Base-by-base conservation (phyloP, 2,888 invertebrate species). In the Drosophila fulvimacula region DNA sequence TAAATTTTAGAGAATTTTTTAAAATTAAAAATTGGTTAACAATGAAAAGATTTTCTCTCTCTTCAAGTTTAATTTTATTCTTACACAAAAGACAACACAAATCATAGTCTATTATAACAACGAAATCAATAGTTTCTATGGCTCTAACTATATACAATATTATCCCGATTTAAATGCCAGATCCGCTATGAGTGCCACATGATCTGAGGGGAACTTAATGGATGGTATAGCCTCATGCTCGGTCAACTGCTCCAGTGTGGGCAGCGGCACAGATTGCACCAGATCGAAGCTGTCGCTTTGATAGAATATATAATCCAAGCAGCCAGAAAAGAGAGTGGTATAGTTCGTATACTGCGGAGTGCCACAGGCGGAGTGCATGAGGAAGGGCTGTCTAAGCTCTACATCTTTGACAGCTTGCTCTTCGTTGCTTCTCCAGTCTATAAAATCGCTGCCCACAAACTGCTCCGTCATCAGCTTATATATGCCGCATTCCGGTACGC, bases 231-330 rank as follows among this genome's bases (percentile, higher is more conserved):
- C 98, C 41, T 93, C 94, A 87, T 97, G 93, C 59, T 94, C 93
- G 59, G 93, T 94, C 21, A 99, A 93, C 90, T 98, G 96, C 80
- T 96, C 96, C 44, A 95, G 93, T 51, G 94, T 94, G 0, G 98
- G 98, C 81, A 98, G 93, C 0, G 98, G 98, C 64, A 98, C 94
- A 0, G 96, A 95, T 94, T 96, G 94, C 48, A 94, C 92, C 0
- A 97, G 94, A 80, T 93, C 89, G 17, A 97, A 92, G 59, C 94
- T 93, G 62, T 94, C 93, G 69, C 93, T 94, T 81, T 97, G 96
- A 89, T 96, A 96, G 92, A 95, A 98, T 86, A 99, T 98, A 89
- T 98, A 98, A 93, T 99, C 99, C 63, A 99, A 93, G 76, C 98
- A 98, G 52, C 95, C 98, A 13, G 95, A 94, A 93, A 98, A 98